Conservation (phyloP, 2,797 vertebrate genomes). For the Urophycis tenuis region DNA sequence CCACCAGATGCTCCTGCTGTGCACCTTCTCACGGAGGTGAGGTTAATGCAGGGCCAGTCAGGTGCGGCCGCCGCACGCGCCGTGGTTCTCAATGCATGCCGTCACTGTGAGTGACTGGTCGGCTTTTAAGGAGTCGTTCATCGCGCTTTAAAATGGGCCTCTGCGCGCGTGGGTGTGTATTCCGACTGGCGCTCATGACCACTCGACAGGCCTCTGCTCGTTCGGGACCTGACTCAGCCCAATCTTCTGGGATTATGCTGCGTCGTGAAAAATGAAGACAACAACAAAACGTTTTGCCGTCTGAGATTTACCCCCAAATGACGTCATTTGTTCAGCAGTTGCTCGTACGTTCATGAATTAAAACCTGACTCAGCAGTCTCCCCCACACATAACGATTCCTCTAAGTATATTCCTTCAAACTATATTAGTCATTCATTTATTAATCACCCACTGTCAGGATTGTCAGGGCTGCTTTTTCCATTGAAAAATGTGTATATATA, state of each 20-base stretch:
- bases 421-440: no score
- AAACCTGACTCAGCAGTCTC: neutral
- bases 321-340: neutral
- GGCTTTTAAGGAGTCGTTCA: neutral
- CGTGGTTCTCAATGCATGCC: neutral
- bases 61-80: neutral
- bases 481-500: no score
- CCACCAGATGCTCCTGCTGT: neutral
- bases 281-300: neutral
- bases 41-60: neutral
- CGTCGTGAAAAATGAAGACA: neutral
- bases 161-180: neutral
- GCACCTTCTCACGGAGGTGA: neutral
- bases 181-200: neutral
- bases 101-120: neutral
- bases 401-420: no score
- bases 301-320: neutral
- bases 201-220: neutral
- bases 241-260: neutral
- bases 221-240: neutral
- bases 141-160: neutral
- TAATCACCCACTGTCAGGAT: no score
- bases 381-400: neutral
- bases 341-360: neutral
- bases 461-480: no score